phyloP scores from a whole-genome alignment of 2,888 invertebrate species.

The Amphipyra berbera region DNA sequence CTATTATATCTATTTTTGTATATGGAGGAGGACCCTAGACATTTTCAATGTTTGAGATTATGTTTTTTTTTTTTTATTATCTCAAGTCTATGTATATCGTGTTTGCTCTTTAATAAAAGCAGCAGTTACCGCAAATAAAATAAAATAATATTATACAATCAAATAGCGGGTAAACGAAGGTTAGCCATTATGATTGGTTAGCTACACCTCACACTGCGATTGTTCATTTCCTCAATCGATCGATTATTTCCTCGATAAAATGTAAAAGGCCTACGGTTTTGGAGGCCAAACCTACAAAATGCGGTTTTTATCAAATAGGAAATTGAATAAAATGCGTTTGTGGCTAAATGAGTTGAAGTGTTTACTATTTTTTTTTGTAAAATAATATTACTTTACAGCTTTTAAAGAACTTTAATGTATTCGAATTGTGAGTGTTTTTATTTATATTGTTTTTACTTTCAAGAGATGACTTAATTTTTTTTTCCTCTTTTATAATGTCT shows the following conservation, averaged over 20 bases:
- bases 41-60: too few species aligned
- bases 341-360: not conserved
- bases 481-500: not conserved
- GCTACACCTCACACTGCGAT: constrained; percentile 61
- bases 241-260: constrained; percentile 54
- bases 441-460: too few species aligned
- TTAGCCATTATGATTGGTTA: constrained; percentile 70
- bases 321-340: not conserved
- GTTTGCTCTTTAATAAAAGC: constrained; percentile 22
- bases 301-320: not conserved
- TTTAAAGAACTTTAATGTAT: too few species aligned
- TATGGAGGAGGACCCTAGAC: too few species aligned
- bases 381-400: too few species aligned
- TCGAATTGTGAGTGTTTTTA: too few species aligned
- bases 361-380: too few species aligned
- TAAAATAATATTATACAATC: constrained; percentile 61
- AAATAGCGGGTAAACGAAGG: constrained; percentile 69
- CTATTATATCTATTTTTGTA: too few species aligned
- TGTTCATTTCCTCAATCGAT: constrained; percentile 65
- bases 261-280: constrained; percentile 19
- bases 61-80: not conserved
- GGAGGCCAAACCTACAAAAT: constrained; percentile 30
- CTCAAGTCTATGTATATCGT: constrained; percentile 25
- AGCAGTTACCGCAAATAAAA: constrained; percentile 35
- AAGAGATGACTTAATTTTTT: too few species aligned